Evolutionary conservation across 2,113 vertebrate species (phyloP).

Genomic region (Mionectes macconnelli): DNA sequence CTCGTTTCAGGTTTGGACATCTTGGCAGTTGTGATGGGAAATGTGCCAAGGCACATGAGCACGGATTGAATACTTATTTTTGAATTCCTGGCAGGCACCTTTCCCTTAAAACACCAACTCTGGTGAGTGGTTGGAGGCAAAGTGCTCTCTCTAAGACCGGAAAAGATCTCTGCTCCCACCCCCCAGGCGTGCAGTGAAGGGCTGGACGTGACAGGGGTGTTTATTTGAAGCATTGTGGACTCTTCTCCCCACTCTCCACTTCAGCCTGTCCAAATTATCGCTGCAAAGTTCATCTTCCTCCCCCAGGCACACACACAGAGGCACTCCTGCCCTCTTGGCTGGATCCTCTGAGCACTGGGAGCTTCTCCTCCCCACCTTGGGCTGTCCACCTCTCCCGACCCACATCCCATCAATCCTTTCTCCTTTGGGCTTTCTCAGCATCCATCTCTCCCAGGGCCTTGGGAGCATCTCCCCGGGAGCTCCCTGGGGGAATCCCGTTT

Average conservation of each 20-base stretch:
- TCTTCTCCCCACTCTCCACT: neutral
- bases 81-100: conserved; percentile 61
- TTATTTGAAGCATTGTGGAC: neutral
- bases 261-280: neutral
- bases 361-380: neutral
- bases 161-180: neutral
- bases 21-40: conserved; percentile 59
- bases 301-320: accelerated
- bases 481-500: neutral
- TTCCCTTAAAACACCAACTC: neutral
- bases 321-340: neutral
- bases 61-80: conserved; percentile 24
- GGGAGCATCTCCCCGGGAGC: neutral
- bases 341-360: neutral
- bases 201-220: neutral
- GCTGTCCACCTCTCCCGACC: neutral
- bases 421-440: neutral
- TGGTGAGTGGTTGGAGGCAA: conserved; percentile 30
- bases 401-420: neutral
- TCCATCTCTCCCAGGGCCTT: accelerated
- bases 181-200: neutral
- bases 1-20: conserved; percentile 62
- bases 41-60: conserved; percentile 50
- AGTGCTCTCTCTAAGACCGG: neutral
- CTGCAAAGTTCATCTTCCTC: neutral